Evolutionary conservation across 2,113 vertebrate genomes (phyloP).

Genomic region (Rhinoptilus africanus): DNA sequence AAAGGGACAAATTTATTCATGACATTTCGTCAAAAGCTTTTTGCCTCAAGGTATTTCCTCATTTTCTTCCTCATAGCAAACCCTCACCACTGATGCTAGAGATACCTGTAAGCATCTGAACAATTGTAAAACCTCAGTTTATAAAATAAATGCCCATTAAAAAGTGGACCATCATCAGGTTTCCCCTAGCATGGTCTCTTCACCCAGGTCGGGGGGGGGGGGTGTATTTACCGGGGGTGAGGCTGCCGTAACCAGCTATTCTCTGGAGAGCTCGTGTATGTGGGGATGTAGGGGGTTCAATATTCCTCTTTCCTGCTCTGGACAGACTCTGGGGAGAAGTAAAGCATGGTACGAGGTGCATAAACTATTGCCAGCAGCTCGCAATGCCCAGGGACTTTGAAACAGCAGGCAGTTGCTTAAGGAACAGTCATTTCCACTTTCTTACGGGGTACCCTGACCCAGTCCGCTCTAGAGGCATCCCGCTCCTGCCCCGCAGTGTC

Average conservation of each 20-base stretch:
- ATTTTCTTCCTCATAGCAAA: background rate
- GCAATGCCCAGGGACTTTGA: background rate
- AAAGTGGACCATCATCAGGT: background rate
- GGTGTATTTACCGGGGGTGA: background rate
- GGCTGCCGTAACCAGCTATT: background rate
- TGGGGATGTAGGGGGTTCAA: background rate
- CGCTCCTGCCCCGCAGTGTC: background rate
- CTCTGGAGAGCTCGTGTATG: background rate
- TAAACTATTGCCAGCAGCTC: background rate
- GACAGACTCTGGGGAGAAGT: background rate
- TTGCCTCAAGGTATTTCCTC: background rate
- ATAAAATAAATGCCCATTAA: background rate
- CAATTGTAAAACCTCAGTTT: background rate
- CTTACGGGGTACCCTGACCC: too few species aligned
- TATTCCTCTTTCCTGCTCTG: background rate
- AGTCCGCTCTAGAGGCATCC: background rate
- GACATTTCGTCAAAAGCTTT: background rate
- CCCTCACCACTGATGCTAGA: background rate
- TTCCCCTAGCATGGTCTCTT: background rate
- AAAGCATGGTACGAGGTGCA: rapidly evolving
- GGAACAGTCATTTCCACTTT: background rate
- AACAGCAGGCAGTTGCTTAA: background rate
- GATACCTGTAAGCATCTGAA: background rate
- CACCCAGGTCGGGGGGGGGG: background rate
- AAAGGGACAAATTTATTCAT: background rate